Conservation (phyloP, 2,888 invertebrate genomes). For the Tetranychus piercei region DNA sequence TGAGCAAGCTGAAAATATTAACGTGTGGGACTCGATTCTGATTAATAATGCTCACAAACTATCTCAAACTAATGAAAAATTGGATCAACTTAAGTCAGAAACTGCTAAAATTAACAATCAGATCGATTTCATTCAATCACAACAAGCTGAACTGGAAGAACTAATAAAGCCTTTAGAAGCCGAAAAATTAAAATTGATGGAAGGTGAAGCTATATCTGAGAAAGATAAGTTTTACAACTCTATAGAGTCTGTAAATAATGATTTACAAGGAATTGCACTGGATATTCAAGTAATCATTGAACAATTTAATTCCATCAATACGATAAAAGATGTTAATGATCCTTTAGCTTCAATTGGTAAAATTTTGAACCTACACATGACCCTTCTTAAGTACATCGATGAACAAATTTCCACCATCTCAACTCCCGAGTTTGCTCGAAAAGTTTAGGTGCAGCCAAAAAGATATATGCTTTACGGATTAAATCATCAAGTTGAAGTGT, state of each 20-base stretch:
- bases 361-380: conserved; percentile 88
- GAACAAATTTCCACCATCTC: conserved; percentile 53
- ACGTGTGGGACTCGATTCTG: conserved; percentile 79
- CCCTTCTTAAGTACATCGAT: conserved; percentile 84
- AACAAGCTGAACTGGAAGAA: conserved; percentile 79
- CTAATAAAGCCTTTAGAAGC: conserved; percentile 59
- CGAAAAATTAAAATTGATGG: conserved; percentile 28
- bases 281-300: conserved; percentile 30
- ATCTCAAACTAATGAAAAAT: conserved; percentile 59
- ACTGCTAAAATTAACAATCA: conserved; percentile 53
- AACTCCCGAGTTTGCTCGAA: neutral
- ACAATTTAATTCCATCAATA: conserved; percentile 19
- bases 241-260: conserved; percentile 74
- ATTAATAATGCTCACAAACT: conserved; percentile 73
- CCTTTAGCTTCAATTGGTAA: conserved; percentile 77
- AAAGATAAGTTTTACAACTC: conserved; percentile 73
- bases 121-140: conserved; percentile 72
- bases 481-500: too few species aligned
- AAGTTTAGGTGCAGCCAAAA: neutral
- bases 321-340: conserved; percentile 17
- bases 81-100: conserved; percentile 48
- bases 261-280: conserved; percentile 32
- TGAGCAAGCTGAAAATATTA: conserved; percentile 82
- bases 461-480: too few species aligned
- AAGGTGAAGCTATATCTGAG: conserved; percentile 53